Evolutionary conservation across 1,140 invertebrate species (phyloP), one percentile per base, ranked within the genome.

Genomic region (Calliopsis andreniformis): DNA sequence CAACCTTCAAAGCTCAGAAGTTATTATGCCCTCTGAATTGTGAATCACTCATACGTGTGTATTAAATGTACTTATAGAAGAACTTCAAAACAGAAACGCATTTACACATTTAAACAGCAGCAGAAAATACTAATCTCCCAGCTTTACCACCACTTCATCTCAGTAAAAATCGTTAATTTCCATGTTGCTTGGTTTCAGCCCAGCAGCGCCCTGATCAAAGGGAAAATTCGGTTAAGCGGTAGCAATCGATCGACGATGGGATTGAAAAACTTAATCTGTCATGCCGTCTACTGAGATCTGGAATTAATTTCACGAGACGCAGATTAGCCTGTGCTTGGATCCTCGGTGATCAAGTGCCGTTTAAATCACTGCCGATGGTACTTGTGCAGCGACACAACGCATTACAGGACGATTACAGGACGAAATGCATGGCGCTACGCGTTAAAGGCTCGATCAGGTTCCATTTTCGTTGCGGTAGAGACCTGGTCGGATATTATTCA

Each of bases 281-380:
- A 35, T 35, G 47, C n/a, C 45, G 66, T 70, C 47, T 49, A 30
- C 18, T 30, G 61, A 58, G 49, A 35, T 47, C 23, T 16, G 14
- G 49, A 59, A 82, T 80, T 82, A 76, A 82, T 71, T 39, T 75
- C 62, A 43, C 64, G 53, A 71, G 49, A 70, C 76, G 8, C 61
- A 42, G 61, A 63, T 61, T 66, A 47, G 47, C 25, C 53, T 35
- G 16, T 32, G 14, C 14, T 49, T 61, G 43, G 30, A 20, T 55
- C 2, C 8, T 10, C 32, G 35, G 51, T 62, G 58, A 72, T 72
- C 47, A 47, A 72, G 70, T 25, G 25, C 23, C 39, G 61, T 63
- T 72, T 72, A 51, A 64, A 72, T 72, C 70, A 49, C 28, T 14
- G 59, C 23, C 32, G 61, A 72, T 32, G 35, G 35, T 64, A 25